Conservation (phyloP, 2,888 invertebrate genomes). For the Dexiosoma caninum region DNA sequence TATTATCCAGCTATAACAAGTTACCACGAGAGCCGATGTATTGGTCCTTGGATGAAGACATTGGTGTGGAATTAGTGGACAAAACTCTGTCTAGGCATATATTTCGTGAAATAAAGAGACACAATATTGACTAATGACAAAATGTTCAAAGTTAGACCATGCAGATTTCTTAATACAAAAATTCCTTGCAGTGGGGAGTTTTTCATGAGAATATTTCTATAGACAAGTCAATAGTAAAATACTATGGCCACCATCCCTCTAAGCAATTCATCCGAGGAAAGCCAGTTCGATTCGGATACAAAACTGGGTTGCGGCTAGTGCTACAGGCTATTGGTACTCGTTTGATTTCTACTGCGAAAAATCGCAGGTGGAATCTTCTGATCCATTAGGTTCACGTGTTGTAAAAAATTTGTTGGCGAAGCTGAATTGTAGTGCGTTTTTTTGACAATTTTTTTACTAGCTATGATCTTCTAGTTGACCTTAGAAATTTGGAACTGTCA, state of each 20-base stretch:
- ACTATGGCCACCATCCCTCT: constrained; percentile 4
- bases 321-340: not conserved
- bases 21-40: not conserved
- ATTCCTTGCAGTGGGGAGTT: not conserved
- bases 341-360: not conserved
- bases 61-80: not conserved
- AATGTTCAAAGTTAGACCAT: not conserved
- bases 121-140: not conserved
- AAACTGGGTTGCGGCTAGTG: not conserved
- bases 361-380: not conserved
- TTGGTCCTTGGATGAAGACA: not conserved
- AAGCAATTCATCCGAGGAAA: not conserved
- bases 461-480: not conserved
- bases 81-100: not conserved
- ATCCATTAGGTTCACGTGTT: not conserved
- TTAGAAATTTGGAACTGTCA: not conserved
- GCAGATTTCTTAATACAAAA: not conserved
- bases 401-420: not conserved
- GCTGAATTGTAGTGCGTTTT: not conserved
- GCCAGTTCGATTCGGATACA: not conserved
- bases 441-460: not conserved
- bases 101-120: not conserved
- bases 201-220: constrained; percentile 8
- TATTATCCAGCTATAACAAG: not conserved
- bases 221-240: constrained; percentile 19